A percentile compares a stretch with the other conserved stretches of the same genome.
Conservation (phyloP, 2,888 invertebrate species). For the Antheraea yamamai region DNA sequence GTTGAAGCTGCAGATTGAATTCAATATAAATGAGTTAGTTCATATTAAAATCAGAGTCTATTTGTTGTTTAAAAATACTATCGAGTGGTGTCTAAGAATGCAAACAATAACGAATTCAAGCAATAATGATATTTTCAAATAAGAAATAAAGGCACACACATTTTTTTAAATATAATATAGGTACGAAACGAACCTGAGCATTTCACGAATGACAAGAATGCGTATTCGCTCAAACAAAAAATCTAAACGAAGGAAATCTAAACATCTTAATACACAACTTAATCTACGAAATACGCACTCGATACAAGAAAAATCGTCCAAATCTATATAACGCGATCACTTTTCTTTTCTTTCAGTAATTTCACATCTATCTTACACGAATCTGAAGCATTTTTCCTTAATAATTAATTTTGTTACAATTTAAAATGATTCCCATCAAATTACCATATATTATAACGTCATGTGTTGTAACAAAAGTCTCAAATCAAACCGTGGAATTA, state of each 20-base stretch:
- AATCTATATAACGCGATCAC: background rate
- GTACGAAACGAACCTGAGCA: conserved; percentile 1
- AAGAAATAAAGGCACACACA: background rate
- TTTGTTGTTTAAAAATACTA: background rate
- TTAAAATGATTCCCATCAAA: conserved; percentile 1
- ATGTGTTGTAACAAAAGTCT: background rate
- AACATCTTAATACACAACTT: background rate
- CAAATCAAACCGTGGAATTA: background rate
- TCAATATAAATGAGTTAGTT: too few species aligned
- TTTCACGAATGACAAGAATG: background rate
- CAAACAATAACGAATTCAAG: background rate
- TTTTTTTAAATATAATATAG: background rate
- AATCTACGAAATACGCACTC: background rate
- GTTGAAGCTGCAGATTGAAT: too few species aligned
- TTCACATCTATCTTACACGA: conserved; percentile 3
- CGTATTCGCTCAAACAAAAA: background rate
- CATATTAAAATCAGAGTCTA: background rate
- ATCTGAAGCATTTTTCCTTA: background rate
- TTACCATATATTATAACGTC: background rate
- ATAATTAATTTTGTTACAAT: background rate
- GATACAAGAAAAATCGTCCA: background rate
- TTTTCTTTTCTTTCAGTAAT: background rate
- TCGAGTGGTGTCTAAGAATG: background rate
- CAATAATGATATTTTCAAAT: background rate
- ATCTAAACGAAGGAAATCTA: background rate